Conservation (phyloP, 1,140 invertebrate genomes). For the Eubasilissa regina region DNA sequence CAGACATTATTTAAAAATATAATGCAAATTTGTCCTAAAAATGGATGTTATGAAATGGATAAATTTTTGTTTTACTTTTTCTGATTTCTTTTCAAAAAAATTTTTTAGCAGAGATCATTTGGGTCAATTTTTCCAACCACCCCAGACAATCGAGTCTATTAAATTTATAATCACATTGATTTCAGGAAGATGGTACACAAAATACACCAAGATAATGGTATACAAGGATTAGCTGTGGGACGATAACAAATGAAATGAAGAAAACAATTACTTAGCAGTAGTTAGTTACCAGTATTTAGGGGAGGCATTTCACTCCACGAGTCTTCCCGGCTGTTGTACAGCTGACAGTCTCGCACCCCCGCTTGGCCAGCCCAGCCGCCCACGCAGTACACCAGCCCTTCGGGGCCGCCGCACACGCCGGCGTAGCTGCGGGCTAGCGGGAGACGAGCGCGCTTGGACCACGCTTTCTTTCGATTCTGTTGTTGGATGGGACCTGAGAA, state of each 20-base stretch:
- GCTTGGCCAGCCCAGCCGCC: constrained; percentile 85
- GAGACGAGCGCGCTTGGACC: constrained; percentile 77
- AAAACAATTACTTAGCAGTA: too few species aligned
- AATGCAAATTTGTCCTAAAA: not conserved
- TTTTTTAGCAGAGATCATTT: too few species aligned
- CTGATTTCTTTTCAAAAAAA: too few species aligned
- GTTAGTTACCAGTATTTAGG: constrained; percentile 77
- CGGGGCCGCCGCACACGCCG: constrained; percentile 79
- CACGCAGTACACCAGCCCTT: constrained; percentile 76
- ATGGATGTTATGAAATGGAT: too few species aligned
- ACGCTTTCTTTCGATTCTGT: constrained; percentile 68
- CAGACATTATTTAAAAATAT: not conserved
- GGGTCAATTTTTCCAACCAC: too few species aligned
- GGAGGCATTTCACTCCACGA: constrained; percentile 80
- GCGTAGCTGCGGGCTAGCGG: constrained; percentile 80
- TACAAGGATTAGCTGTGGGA: too few species aligned
- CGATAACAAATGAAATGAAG: too few species aligned
- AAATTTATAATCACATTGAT: too few species aligned
- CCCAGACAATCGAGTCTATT: too few species aligned
- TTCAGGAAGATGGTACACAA: too few species aligned
- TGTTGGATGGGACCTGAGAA: constrained; percentile 46
- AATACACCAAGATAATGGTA: too few species aligned
- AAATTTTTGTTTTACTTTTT: too few species aligned
- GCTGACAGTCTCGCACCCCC: constrained; percentile 83
- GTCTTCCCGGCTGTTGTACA: constrained; percentile 77